Conservation (phyloP, 2,888 invertebrate genomes). For the Brachypalpus laphriformis region DNA sequence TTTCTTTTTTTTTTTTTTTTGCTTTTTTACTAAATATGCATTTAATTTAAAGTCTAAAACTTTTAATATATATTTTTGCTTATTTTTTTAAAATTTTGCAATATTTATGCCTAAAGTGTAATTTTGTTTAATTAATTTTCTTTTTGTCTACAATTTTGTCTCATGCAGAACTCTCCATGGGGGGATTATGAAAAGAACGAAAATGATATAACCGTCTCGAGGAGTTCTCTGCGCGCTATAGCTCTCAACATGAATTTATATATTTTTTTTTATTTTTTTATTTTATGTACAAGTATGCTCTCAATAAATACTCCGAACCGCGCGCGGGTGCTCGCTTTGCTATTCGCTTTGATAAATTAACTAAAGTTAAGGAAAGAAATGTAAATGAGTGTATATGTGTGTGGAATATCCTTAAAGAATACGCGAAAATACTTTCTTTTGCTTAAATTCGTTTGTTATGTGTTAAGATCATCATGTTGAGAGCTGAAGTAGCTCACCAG, state of each 20-base stretch:
- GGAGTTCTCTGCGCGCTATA: slow-evolving; percentile 38
- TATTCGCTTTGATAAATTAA: slow-evolving; percentile 54
- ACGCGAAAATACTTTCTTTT: slow-evolving; percentile 75
- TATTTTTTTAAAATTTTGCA: slow-evolving; percentile 55
- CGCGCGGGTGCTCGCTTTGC: background rate
- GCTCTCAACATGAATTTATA: slow-evolving; percentile 42
- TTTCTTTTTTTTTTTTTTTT: background rate
- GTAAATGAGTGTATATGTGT: slow-evolving; percentile 45
- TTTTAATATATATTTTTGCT: slow-evolving; percentile 37
- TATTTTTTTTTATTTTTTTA: background rate
- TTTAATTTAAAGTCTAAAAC: slow-evolving; percentile 52
- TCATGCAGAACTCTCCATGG: slow-evolving; percentile 24
- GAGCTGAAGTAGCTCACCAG: slow-evolving; percentile 96
- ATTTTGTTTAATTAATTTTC: slow-evolving; percentile 17
- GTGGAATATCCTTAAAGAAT: slow-evolving; percentile 52
- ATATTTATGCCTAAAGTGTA: slow-evolving; percentile 66
- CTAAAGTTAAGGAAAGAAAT: slow-evolving; percentile 46
- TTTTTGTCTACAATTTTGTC: slow-evolving; percentile 27
- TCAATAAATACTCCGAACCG: slow-evolving; percentile 23
- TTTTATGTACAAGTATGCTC: slow-evolving; percentile 55
- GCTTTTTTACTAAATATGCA: slow-evolving; percentile 26
- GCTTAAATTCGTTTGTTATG: slow-evolving; percentile 84
- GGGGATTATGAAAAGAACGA: slow-evolving; percentile 2
- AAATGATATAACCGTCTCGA: slow-evolving; percentile 9
- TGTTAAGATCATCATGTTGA: slow-evolving; percentile 94